Base-by-base conservation (phyloP, 2,888 invertebrate genomes). In the Silvanus unidentatus region DNA sequence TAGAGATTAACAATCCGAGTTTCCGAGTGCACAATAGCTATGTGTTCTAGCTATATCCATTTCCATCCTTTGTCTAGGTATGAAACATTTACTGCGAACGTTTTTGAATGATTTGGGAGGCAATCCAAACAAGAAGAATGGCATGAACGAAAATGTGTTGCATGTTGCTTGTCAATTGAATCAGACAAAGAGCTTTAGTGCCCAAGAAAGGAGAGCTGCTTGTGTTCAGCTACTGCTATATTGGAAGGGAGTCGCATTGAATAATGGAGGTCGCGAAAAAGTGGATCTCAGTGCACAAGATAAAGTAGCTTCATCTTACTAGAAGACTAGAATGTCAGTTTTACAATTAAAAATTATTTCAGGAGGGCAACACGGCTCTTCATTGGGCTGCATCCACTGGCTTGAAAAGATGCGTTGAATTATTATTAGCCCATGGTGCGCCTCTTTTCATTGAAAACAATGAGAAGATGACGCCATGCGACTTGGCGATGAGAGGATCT, bases 101-200 rank as follows among this genome's bases (percentile, higher is more conserved):
- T 82, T 84, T 63, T 69, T 84, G 16, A 76, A 74, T 60, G 81
- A 82, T 49, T 69, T 80, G 44, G 77, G 77, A 27, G 83, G 82
- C 6, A 82, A 84, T 66, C 82, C 83, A 13, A 84, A 83, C 67
- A 82, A 82, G 67, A 77, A 76, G 48, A 84, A 84, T 64, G 75
- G 72, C 12, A 68, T 72, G 37, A 80, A 82, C 59, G 81, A 83
- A 63, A 80, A 80, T 1, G 76, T 79, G 6, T 67, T 84, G 46
- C 83, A 83, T 62, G 73, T 77, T 54, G 78, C 81, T 27, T 83
- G 82, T 58, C 74, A 75, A 46, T 65, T 76, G 50, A 67, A 69
- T 39, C 68, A 69, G 44, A 72, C 71, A 27, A 71, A 73, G 55
- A 73, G 73, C 49, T 75, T 73, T 44, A 75, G 77, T 35, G 76